Evolutionary conservation across 1,140 invertebrate genomes (phyloP).

Genomic region (Listronotus oregonensis): DNA sequence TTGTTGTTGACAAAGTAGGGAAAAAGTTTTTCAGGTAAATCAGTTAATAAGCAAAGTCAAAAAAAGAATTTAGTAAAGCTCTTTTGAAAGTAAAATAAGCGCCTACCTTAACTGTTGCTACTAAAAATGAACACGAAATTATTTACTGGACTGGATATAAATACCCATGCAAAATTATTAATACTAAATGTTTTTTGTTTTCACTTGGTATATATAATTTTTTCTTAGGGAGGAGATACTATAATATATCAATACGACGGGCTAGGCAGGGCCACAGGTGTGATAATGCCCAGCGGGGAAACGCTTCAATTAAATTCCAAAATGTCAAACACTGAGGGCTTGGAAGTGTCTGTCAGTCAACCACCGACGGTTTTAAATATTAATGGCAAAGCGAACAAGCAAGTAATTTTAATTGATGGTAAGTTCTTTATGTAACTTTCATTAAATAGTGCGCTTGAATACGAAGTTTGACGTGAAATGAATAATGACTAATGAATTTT

Average conservation of each 20-base stretch:
- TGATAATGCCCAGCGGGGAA: slow-evolving; percentile 89
- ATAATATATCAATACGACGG: slow-evolving; percentile 89
- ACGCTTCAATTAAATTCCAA: slow-evolving; percentile 77
- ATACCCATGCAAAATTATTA: no score
- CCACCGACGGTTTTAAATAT: slow-evolving; percentile 61
- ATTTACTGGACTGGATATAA: no score
- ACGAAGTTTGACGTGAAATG: background rate
- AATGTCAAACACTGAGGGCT: slow-evolving; percentile 73
- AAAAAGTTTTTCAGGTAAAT: no score
- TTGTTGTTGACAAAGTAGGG: no score
- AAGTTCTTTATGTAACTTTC: slow-evolving; percentile 39
- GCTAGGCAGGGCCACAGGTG: slow-evolving; percentile 80
- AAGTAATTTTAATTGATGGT: slow-evolving; percentile 61
- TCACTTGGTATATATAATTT: no score
- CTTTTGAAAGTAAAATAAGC: no score
- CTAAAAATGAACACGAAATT: no score
- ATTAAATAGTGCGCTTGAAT: slow-evolving; percentile 3
- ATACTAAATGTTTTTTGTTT: no score
- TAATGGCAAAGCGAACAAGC: slow-evolving; percentile 63
- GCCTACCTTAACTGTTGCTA: no score
- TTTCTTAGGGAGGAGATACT: slow-evolving; percentile 80
- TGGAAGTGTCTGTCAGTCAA: slow-evolving; percentile 70
- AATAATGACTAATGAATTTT: slow-evolving; percentile 15
- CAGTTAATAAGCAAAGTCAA: no score
- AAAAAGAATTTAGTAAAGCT: no score